Evolutionary conservation across 1,140 invertebrate species (phyloP), one percentile per base, ranked within the genome.

Genomic region (Orussus abietinus): DNA sequence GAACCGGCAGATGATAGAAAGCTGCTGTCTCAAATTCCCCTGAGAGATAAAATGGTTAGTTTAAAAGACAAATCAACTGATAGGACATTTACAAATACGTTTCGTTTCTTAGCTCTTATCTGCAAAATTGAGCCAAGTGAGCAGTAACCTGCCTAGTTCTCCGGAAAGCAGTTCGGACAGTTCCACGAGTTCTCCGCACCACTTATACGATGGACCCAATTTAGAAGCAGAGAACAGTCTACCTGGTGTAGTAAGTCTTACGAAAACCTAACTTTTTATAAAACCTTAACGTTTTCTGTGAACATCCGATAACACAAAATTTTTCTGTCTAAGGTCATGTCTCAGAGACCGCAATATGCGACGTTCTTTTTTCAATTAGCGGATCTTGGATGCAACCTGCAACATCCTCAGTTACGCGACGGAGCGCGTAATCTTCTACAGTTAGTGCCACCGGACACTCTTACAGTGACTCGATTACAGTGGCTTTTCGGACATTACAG

Each of bases 341-440:
- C 92, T 1, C 83, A 87, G 62, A 83, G 88, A 46, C 76, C 83
- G 28, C 80, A 84, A 49, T 92, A 93, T 65, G 80, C 86, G 25
- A 82, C 85, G 53, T 96, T 96, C 70, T 85, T 96, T 55, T 86
- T 96, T 67, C 88, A 94, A 73, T 72, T 97, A 38, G 89, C 91
- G 55, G 90, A 93, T 61, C 70, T 94, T 42, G 93, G 92, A 33
- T 90, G 89, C 64, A 80, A 82, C 32, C 74, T 94, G 42, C 78
- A 84, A 38, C 83, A 93, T 56, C 77, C 84, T 11, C 82, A 82
- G 26, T 74, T 98, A 36, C 78, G 90, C 29, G 92, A 97, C 60
- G 85, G 86, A 38, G 90, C 90, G 3, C 81, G 92, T 54, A 77
- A 84, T 40, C 74, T 97, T 14, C 77, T 96, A n/a, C 86, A 92